These are phyloP conservation scores for Folsomia manolachei DNA, from an alignment of 2,888 invertebrate species.

Conservation along the genomic window DNA sequence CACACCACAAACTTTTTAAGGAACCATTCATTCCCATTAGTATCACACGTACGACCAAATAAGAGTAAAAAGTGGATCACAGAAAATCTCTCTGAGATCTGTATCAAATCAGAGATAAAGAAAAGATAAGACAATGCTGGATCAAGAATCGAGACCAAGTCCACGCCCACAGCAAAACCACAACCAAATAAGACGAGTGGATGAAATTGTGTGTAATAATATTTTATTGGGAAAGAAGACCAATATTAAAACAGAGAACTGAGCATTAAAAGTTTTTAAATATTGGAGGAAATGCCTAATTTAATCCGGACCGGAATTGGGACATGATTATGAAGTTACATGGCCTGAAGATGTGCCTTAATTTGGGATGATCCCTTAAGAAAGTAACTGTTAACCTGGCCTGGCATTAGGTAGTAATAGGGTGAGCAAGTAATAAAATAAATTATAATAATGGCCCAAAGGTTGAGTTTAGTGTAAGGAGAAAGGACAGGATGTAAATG, in stretches of 20 bases:
- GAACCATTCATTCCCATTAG: no score
- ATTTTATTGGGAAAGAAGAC: no score
- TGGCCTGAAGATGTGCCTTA: no score
- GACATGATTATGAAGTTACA: no score
- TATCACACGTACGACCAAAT: neutral
- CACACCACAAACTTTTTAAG: neutral
- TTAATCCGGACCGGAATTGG: neutral
- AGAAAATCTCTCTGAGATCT: no score
- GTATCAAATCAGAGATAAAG: neutral
- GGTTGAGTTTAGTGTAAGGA: neutral
- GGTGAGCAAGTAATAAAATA: neutral
- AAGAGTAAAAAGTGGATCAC: neutral
- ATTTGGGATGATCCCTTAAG: neutral
- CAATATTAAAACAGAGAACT: no score
- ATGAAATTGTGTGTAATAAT: no score
- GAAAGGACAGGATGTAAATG: neutral
- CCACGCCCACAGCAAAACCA: no score
- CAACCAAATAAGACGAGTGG: no score
- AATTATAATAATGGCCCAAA: neutral
- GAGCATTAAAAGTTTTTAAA: no score
- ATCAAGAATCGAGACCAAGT: neutral
- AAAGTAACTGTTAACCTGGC: neutral
- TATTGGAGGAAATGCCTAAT: constrained; percentile 6
- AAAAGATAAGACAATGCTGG: neutral
- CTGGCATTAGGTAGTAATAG: no score